Conservation (phyloP, 92 coral and sea anemone species). For the Micromussa lordhowensis region DNA sequence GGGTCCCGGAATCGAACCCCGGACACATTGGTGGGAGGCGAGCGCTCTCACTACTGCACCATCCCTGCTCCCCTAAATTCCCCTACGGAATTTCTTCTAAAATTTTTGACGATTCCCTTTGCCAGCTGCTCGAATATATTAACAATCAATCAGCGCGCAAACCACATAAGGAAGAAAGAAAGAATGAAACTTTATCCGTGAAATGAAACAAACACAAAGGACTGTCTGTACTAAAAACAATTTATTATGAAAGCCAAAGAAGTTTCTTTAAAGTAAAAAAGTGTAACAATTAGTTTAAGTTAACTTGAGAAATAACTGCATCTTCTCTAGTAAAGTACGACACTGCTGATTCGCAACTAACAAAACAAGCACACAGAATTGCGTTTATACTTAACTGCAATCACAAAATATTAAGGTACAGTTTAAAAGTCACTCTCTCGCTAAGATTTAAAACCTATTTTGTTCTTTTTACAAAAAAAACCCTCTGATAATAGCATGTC, state of each 20-base stretch:
- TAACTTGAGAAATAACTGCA: constrained; percentile 6
- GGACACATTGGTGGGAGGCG: too few species aligned
- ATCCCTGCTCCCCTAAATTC: too few species aligned
- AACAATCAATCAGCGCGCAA: too few species aligned
- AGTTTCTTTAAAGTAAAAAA: neutral
- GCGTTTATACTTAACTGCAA: neutral
- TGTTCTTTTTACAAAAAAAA: neutral
- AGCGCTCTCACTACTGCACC: too few species aligned
- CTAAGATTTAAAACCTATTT: constrained; percentile 13
- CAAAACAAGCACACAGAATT: neutral
- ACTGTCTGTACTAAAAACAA: neutral
- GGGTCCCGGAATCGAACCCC: too few species aligned
- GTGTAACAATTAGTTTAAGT: neutral
- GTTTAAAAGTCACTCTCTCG: constrained; percentile 9
- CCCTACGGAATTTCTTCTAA: too few species aligned
- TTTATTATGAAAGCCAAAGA: constrained; percentile 17
- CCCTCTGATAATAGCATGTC: neutral
- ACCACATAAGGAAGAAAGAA: neutral
- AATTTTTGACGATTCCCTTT: too few species aligned
- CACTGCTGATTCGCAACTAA: neutral
- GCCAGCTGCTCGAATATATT: too few species aligned
- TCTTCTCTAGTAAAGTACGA: neutral
- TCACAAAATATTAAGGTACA: neutral
- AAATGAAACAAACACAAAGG: constrained; percentile 1
- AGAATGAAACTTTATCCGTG: too few species aligned